These are phyloP conservation scores for Anarhynchus alexandrinus DNA, from an alignment of 2,113 vertebrate genomes.

Conservation along the genomic window DNA sequence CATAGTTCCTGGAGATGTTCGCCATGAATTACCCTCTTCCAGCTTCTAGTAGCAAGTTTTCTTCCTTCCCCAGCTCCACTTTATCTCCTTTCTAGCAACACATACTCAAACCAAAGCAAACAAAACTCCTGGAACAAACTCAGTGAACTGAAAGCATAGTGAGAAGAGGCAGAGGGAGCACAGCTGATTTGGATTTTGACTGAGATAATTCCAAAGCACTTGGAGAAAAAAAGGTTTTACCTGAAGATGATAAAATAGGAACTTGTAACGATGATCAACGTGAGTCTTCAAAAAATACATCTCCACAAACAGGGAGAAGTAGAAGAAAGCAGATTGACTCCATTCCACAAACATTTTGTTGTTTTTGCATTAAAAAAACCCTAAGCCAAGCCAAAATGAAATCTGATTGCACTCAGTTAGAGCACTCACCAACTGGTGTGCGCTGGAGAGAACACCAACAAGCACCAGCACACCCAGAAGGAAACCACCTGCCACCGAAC, in stretches of 20 bases:
- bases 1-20: conserved; percentile 7
- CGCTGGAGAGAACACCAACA: not conserved
- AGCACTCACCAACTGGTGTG: not conserved
- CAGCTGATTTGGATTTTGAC: not conserved
- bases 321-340: not conserved
- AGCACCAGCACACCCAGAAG: not conserved
- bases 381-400: not conserved
- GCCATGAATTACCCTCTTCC: not conserved
- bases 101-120: conserved; percentile 8
- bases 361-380: not conserved
- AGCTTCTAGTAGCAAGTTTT: not conserved
- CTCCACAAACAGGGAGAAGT: not conserved
- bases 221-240: not conserved
- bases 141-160: not conserved
- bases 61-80: not conserved
- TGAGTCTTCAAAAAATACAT: not conserved
- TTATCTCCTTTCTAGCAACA: conserved; percentile 25
- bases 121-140: conserved; percentile 9
- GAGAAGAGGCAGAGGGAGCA: not conserved
- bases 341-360: not conserved
- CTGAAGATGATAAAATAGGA: not conserved
- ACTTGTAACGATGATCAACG: not conserved
- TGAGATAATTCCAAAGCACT: not conserved
- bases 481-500: not conserved
- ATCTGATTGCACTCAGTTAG: not conserved